A percentile compares a stretch with the other conserved stretches of the same genome.
Conservation (phyloP, 2,113 vertebrate species). For the Parus major region DNA sequence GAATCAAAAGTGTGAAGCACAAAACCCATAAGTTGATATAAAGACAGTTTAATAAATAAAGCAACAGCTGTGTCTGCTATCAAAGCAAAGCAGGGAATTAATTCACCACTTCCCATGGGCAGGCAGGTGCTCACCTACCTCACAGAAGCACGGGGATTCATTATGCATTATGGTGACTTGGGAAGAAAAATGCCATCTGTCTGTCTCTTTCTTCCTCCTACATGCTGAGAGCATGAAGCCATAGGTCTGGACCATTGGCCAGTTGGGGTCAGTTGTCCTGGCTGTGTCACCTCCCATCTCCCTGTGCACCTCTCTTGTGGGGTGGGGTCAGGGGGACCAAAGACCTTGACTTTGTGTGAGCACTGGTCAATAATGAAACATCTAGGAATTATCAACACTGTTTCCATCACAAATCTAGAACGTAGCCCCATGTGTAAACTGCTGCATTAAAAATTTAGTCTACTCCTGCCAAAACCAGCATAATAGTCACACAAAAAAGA, state of each 20-base stretch:
- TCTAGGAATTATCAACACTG: background rate
- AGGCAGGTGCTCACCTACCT: background rate
- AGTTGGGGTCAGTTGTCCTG: fast-evolving
- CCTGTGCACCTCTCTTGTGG: background rate
- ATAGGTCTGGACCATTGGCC: background rate
- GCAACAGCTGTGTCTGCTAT: fast-evolving
- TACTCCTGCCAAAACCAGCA: background rate
- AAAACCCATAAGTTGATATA: background rate
- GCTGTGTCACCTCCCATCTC: background rate
- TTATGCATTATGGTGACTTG: fast-evolving
- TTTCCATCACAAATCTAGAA: background rate
- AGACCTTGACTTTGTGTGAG: background rate
- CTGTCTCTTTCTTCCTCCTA: background rate
- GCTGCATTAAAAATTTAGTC: background rate
- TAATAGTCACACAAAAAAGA: background rate
- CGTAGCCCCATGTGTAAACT: background rate
- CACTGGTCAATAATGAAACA: background rate
- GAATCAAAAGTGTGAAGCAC: background rate
- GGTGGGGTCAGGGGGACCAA: background rate
- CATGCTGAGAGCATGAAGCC: background rate
- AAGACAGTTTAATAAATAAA: background rate
- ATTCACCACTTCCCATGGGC: background rate
- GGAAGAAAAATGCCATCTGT: fast-evolving
- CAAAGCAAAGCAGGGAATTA: background rate
- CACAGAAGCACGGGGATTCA: background rate